phyloP scores from a whole-genome alignment of 2,888 invertebrate species.

The Monochamus alternatus region DNA sequence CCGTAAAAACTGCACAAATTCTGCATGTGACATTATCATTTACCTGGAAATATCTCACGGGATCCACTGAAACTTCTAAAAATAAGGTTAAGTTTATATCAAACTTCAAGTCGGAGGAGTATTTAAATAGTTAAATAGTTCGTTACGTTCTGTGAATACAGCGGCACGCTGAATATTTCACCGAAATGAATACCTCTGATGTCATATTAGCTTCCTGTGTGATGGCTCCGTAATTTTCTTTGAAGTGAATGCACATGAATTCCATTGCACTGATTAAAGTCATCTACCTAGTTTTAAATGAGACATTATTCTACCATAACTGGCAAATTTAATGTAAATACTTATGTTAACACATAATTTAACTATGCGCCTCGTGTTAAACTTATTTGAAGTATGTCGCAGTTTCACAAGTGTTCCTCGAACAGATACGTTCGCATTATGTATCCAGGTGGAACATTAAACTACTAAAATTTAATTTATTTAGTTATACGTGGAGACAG shows the following conservation, averaged over 20 bases:
- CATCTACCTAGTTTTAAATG: background rate
- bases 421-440: too few species aligned
- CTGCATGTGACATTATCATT: too few species aligned
- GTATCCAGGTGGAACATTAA: too few species aligned
- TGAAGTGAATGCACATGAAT: background rate
- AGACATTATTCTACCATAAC: constrained; percentile 5
- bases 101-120: background rate
- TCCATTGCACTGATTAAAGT: constrained; percentile 6
- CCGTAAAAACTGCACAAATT: too few species aligned
- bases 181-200: background rate
- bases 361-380: background rate
- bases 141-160: background rate
- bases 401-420: too few species aligned
- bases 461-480: too few species aligned
- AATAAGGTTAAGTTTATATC: too few species aligned
- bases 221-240: constrained; percentile 6
- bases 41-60: too few species aligned
- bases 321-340: background rate
- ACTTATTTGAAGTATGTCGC: too few species aligned
- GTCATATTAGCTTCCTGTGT: constrained; percentile 10
- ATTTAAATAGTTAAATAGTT: constrained; percentile 4
- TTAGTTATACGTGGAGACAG: too few species aligned
- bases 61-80: too few species aligned
- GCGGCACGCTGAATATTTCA: constrained; percentile 6
- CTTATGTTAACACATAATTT: background rate